Conservation (phyloP, 2,113 vertebrate genomes). For the Falcunculus frontatus region DNA sequence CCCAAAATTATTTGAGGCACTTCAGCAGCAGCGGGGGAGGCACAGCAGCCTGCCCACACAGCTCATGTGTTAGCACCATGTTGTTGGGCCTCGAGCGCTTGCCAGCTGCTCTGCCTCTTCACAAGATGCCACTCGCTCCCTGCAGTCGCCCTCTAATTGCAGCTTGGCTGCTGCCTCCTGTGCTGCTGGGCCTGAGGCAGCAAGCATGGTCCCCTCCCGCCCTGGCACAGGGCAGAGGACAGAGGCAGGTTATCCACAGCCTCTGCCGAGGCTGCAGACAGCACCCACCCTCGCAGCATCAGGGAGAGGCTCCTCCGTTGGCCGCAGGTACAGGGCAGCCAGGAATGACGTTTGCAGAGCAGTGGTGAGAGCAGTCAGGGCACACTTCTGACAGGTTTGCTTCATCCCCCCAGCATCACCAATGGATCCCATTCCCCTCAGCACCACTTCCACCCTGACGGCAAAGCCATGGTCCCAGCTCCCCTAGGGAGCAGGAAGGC, state of each 20-base stretch:
- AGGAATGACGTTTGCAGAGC: neutral
- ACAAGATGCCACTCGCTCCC: neutral
- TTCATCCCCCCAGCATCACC: neutral
- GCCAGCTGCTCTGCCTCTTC: neutral
- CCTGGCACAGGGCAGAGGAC: neutral
- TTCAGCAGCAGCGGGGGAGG: neutral
- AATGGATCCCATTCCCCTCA: neutral
- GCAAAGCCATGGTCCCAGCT: rapidly evolving
- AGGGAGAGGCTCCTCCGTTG: neutral
- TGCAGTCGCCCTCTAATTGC: neutral
- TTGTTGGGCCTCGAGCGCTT: neutral
- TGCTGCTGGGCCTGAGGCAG: neutral
- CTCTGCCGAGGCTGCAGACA: neutral
- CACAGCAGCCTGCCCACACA: neutral
- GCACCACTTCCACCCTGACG: rapidly evolving
- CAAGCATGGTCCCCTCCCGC: rapidly evolving
- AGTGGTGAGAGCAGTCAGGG: neutral
- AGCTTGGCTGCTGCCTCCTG: neutral
- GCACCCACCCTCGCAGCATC: neutral
- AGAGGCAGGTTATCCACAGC: neutral
- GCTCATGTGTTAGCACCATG: neutral
- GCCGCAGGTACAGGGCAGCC: neutral
- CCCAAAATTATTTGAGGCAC: neutral
- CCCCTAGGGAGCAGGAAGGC: neutral
- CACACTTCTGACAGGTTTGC: neutral